Base-by-base conservation (phyloP, 1,140 invertebrate genomes). In the Stegodyphus dumicola region DNA sequence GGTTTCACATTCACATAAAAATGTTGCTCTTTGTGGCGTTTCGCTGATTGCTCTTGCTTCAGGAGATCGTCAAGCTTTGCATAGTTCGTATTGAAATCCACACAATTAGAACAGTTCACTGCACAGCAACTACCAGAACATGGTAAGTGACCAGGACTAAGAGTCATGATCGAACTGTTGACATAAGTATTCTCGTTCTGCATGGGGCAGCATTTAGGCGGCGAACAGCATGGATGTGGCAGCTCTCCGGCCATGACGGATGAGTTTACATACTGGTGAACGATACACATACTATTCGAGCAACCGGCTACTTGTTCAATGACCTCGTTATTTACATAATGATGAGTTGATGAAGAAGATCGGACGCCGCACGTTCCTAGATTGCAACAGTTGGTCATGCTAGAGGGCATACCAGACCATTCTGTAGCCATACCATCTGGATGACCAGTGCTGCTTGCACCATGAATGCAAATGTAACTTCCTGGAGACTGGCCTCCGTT, bases 1-100 rank as follows among this genome's bases (percentile, higher is more conserved):
- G 93, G 89, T 87, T 94, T 92, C 70, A 94, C 90, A 90, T 95
- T 94, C 2, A 93, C 93, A 88, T 95, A 94, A 87, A 91, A 93
- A 87, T 93, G 92, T 78, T 87, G 71, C 52, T 81, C 78, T 64
- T 81, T 81, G 48, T 88, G 92, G 7, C 89, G 80, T 48, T 87
- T 87, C 3, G 81, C 88, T 17, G 88, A 76, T 13, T 89, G 88
- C 81, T 89, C 87, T 52, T 89, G 88, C 53, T 88, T 88, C 17
- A 89, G 73, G 18, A 89, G 79, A 80, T 88, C 89, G 87, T 91
- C 92, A 17, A 93, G 89, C 85, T 92, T 91, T 48, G 92, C 92
- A 89, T 93, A 93, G 87, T 90, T 89, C 88, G 88, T 88, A 90
- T 92, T 88, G 78, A 89, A 89, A 64, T 90, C 89, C 15, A 87